These are phyloP conservation scores for Nesidiocoris tenuis DNA, from an alignment of 2,888 invertebrate genomes.

Conservation along the genomic window DNA sequence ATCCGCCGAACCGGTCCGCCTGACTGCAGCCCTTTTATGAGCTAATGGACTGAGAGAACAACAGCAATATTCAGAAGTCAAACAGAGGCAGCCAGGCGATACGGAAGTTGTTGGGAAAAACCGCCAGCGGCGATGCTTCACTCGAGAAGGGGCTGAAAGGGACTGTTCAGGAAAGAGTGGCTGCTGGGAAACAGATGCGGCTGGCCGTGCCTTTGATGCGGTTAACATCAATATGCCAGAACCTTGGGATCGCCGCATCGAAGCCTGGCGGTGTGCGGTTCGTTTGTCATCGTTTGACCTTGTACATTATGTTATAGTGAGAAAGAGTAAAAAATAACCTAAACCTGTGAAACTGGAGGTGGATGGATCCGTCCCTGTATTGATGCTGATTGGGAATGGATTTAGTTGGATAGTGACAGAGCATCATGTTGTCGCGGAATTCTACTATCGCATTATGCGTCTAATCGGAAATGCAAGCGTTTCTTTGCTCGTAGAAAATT, in stretches of 20 bases:
- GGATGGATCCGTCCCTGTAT: too few species aligned
- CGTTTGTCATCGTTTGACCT: too few species aligned
- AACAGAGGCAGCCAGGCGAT: neutral
- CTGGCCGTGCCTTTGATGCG: conserved; percentile 24
- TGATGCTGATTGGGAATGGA: too few species aligned
- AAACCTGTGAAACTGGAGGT: too few species aligned
- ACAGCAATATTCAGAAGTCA: conserved; percentile 17
- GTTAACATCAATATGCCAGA: conserved; percentile 15
- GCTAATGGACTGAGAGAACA: conserved; percentile 23
- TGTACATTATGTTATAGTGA: too few species aligned
- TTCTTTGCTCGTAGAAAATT: too few species aligned
- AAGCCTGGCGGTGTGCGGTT: too few species aligned
- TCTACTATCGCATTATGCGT: too few species aligned
- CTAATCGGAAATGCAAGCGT: too few species aligned
- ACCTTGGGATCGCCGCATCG: conserved; percentile 18
- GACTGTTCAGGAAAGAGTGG: neutral
- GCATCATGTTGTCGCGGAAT: too few species aligned
- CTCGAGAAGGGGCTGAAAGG: neutral
- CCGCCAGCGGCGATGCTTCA: conserved; percentile 1
- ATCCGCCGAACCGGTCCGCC: neutral
- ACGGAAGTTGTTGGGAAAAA: neutral
- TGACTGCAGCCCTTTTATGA: conserved; percentile 7
- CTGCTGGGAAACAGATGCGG: neutral
- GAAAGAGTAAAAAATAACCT: too few species aligned
- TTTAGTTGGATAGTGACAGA: too few species aligned